Percentiles rank a stretch among this genome's conserved stretches.
These are phyloP conservation scores for Eledona agricola DNA, from an alignment of 2,888 invertebrate species.

Conservation along the genomic window DNA sequence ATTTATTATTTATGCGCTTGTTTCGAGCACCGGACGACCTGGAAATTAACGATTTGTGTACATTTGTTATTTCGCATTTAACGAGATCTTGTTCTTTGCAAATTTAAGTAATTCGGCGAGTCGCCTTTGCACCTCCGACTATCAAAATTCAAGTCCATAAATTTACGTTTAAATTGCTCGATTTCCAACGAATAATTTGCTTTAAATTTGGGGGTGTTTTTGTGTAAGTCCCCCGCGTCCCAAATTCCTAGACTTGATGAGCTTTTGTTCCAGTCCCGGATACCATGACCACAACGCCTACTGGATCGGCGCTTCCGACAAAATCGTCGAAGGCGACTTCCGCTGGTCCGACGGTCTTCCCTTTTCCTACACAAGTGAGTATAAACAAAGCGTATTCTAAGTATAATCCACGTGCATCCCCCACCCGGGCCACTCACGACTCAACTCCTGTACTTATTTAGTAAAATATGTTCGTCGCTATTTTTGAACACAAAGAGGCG, in stretches of 20 bases:
- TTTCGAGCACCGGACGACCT: too few relatives aligned
- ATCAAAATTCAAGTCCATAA: too few relatives aligned
- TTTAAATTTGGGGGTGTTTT: too few relatives aligned
- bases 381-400: slow-evolving; percentile 19
- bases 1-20: too few relatives aligned
- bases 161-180: too few relatives aligned
- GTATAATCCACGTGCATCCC: slow-evolving; percentile 10
- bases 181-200: too few relatives aligned
- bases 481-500: slow-evolving; percentile 22
- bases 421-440: slow-evolving; percentile 10
- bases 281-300: slow-evolving; percentile 75
- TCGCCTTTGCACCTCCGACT: too few relatives aligned
- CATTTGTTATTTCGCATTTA: too few relatives aligned
- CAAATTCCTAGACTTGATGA: background rate
- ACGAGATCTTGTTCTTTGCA: too few relatives aligned
- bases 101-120: too few relatives aligned
- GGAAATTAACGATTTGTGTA: too few relatives aligned
- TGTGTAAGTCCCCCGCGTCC: too few relatives aligned
- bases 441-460: slow-evolving; percentile 34
- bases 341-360: slow-evolving; percentile 80
- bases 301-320: slow-evolving; percentile 85
- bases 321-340: slow-evolving; percentile 80
- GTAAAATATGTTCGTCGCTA: slow-evolving; percentile 36
- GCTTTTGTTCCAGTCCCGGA: slow-evolving; percentile 68
- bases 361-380: slow-evolving; percentile 80